Percentiles rank a stretch among this genome's conserved stretches.
These are phyloP conservation scores for Thermophis baileyi DNA, from an alignment of 2,113 vertebrate species.

Conservation along the genomic window DNA sequence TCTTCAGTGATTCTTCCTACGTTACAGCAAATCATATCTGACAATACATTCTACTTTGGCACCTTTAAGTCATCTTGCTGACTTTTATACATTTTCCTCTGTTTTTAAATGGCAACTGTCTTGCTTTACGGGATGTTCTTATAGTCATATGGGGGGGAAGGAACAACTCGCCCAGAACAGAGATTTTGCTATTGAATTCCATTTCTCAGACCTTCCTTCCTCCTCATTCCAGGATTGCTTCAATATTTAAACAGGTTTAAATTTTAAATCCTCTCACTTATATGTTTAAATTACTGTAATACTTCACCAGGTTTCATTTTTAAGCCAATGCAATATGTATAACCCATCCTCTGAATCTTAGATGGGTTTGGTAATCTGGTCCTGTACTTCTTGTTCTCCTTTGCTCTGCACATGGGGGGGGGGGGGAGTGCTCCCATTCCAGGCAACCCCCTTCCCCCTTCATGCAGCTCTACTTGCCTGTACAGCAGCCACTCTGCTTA, in stretches of 20 bases:
- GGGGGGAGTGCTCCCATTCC: constrained; percentile 55
- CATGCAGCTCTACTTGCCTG: constrained; percentile 38
- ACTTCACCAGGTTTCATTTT: constrained; percentile 76
- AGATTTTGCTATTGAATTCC: constrained; percentile 65
- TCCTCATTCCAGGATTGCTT: constrained; percentile 61
- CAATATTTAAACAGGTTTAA: constrained; percentile 80
- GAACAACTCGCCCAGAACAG: constrained; percentile 61
- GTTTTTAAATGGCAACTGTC: constrained; percentile 51
- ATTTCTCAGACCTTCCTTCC: constrained; percentile 69
- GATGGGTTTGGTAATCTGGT: constrained; percentile 61
- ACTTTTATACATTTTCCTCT: constrained; percentile 54
- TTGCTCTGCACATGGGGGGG: constrained; percentile 54
- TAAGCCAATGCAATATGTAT: constrained; percentile 74
- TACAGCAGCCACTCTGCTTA: neutral
- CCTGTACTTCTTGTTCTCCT: constrained; percentile 53
- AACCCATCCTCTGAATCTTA: constrained; percentile 77
- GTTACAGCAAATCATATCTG: constrained; percentile 35
- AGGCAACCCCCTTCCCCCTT: constrained; percentile 24
- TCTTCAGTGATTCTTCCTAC: neutral
- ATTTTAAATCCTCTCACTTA: constrained; percentile 75
- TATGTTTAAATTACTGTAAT: constrained; percentile 77
- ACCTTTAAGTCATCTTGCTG: constrained; percentile 12
- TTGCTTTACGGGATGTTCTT: constrained; percentile 62
- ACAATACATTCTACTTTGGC: constrained; percentile 21
- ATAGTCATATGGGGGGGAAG: constrained; percentile 58